phyloP scores from a whole-genome alignment of 2,797 vertebrate genomes.

The Hoplostethus atlanticus region DNA sequence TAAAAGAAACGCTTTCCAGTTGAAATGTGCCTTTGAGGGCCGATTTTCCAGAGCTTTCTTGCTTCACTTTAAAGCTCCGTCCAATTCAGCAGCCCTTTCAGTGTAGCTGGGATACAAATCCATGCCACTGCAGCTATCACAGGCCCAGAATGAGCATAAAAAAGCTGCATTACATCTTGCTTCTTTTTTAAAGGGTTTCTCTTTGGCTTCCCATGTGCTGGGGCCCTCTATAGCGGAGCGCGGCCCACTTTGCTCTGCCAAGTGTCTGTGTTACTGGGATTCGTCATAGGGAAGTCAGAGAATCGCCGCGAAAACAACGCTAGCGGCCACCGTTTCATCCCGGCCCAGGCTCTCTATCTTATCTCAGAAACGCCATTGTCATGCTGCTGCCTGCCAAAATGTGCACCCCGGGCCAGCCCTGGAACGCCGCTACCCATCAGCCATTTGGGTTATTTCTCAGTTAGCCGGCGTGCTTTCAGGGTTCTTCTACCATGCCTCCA shows the following conservation, averaged over 20 bases:
- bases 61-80: slow-evolving; percentile 89
- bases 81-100: slow-evolving; percentile 87
- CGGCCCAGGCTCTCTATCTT: slow-evolving; percentile 73
- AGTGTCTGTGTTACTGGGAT: slow-evolving; percentile 81
- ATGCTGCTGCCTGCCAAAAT: slow-evolving; percentile 38
- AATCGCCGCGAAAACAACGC: slow-evolving; percentile 80
- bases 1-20: slow-evolving; percentile 88
- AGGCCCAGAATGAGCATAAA: slow-evolving; percentile 85
- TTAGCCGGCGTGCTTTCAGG: slow-evolving; percentile 64
- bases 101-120: slow-evolving; percentile 89
- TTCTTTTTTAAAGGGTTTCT: slow-evolving; percentile 77
- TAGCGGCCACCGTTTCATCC: slow-evolving; percentile 70
- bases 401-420: too few relatives aligned
- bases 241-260: slow-evolving; percentile 80
- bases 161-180: slow-evolving; percentile 86
- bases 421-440: background rate
- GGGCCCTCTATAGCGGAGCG: slow-evolving; percentile 66
- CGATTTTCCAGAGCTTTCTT: slow-evolving; percentile 89
- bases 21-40: slow-evolving; percentile 88
- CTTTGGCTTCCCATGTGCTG: slow-evolving; percentile 75
- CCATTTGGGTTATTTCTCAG: slow-evolving; percentile 55
- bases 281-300: slow-evolving; percentile 83
- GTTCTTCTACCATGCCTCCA: slow-evolving; percentile 54
- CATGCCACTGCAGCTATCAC: slow-evolving; percentile 85
- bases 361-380: slow-evolving; percentile 77